These are phyloP conservation scores for Heliconius hortense DNA, from an alignment of 2,888 invertebrate genomes.

Conservation along the genomic window DNA sequence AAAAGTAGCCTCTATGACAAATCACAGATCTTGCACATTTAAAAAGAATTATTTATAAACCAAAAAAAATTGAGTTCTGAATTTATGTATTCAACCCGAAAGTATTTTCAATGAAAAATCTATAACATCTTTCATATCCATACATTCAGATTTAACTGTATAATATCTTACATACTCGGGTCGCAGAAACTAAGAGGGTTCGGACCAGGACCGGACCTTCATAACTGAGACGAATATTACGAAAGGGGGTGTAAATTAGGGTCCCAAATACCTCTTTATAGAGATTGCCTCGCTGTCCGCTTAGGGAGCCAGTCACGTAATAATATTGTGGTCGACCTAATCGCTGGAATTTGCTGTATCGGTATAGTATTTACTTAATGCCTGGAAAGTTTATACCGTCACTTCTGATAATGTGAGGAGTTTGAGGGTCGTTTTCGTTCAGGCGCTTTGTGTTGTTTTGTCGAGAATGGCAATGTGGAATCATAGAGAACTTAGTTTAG, in stretches of 20 bases:
- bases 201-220: slow-evolving; percentile 58
- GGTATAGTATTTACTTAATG: slow-evolving; percentile 59
- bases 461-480: not conserved
- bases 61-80: not conserved
- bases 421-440: slow-evolving; percentile 30
- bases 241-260: slow-evolving; percentile 78
- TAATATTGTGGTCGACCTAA: slow-evolving; percentile 71
- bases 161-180: slow-evolving; percentile 41
- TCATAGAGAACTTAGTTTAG: not conserved
- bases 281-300: slow-evolving; percentile 69
- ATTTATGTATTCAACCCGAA: too few species aligned
- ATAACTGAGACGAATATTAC: slow-evolving; percentile 72
- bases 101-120: slow-evolving; percentile 28
- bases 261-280: slow-evolving; percentile 64
- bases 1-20: not conserved
- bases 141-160: slow-evolving; percentile 35
- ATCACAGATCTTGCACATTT: not conserved
- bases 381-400: slow-evolving; percentile 45
- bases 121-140: slow-evolving; percentile 31
- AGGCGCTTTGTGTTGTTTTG: slow-evolving; percentile 20
- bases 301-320: slow-evolving; percentile 73
- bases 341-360: slow-evolving; percentile 50
- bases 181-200: slow-evolving; percentile 51
- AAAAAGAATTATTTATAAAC: not conserved
- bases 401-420: slow-evolving; percentile 48